phyloP scores from a whole-genome alignment of 1,140 invertebrate genomes.

The Diorhabda sublineata region DNA sequence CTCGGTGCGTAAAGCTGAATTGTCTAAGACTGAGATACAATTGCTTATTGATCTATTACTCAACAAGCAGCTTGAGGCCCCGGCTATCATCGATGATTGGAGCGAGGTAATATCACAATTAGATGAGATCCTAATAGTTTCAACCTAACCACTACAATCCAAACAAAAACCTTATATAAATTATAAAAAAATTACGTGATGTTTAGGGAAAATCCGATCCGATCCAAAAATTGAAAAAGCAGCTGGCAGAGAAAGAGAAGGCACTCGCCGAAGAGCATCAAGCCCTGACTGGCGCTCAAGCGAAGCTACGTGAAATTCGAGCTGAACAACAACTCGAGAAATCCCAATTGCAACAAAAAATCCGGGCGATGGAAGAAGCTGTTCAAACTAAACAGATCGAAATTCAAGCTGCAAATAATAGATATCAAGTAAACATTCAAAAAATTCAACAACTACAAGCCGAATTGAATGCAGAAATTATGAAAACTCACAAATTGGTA shows the following conservation, averaged over 20 bases:
- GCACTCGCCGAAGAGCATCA: slow-evolving; percentile 67
- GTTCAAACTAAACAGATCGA: slow-evolving; percentile 46
- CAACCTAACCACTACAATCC: background rate
- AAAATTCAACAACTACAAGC: slow-evolving; percentile 50
- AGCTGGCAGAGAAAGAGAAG: slow-evolving; percentile 77
- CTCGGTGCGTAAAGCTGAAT: slow-evolving; percentile 69
- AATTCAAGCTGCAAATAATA: slow-evolving; percentile 27
- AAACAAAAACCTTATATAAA: background rate
- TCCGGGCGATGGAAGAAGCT: slow-evolving; percentile 57
- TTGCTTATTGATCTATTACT: slow-evolving; percentile 81
- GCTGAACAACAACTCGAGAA: slow-evolving; percentile 65
- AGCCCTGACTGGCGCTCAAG: slow-evolving; percentile 63
- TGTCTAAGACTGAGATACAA: slow-evolving; percentile 82
- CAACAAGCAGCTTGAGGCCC: slow-evolving; percentile 79
- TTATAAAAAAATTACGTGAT: slow-evolving; percentile 1
- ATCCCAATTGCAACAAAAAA: slow-evolving; percentile 52
- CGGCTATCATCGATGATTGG: slow-evolving; percentile 74
- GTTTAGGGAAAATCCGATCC: slow-evolving; percentile 75
- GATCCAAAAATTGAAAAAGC: slow-evolving; percentile 78
- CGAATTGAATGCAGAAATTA: slow-evolving; percentile 57
- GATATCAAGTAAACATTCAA: slow-evolving; percentile 30
- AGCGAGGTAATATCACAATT: slow-evolving; percentile 59
- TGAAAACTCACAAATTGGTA: slow-evolving; percentile 52
- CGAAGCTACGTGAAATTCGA: slow-evolving; percentile 73
- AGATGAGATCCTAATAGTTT: too few relatives aligned